A percentile compares a stretch with the other conserved stretches of the same genome.
phyloP scores from a whole-genome alignment of 2,113 vertebrate species.

The Geococcyx californianus region DNA sequence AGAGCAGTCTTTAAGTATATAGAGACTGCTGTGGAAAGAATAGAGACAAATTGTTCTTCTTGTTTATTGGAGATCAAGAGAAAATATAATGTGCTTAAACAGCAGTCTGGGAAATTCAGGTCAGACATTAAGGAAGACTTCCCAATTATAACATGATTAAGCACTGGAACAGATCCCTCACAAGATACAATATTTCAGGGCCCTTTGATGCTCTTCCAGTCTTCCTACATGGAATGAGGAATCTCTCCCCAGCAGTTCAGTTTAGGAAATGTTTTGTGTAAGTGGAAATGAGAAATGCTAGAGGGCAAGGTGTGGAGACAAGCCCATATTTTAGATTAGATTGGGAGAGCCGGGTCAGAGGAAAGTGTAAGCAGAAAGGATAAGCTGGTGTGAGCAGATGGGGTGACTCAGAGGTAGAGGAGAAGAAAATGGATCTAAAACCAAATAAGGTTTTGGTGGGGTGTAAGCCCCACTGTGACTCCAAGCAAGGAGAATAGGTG shows the following conservation, averaged over 20 bases:
- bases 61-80: neutral
- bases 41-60: neutral
- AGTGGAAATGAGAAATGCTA: neutral
- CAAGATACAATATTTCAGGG: neutral
- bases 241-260: neutral
- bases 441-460: neutral
- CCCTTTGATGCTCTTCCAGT: neutral
- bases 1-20: neutral
- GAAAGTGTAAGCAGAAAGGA: neutral
- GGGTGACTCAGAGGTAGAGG: neutral
- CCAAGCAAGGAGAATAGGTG: neutral
- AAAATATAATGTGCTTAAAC: neutral
- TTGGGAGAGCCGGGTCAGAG: neutral
- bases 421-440: neutral
- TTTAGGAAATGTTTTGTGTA: neutral
- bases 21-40: neutral
- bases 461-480: neutral
- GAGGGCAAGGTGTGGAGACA: neutral
- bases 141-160: neutral
- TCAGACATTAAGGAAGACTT: neutral
- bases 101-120: neutral
- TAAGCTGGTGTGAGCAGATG: neutral
- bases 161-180: neutral
- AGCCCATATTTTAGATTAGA: neutral
- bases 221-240: neutral